These are phyloP conservation scores for Myotis yumanensis DNA, from an alignment of 2,113 vertebrate species.

Conservation along the genomic window DNA sequence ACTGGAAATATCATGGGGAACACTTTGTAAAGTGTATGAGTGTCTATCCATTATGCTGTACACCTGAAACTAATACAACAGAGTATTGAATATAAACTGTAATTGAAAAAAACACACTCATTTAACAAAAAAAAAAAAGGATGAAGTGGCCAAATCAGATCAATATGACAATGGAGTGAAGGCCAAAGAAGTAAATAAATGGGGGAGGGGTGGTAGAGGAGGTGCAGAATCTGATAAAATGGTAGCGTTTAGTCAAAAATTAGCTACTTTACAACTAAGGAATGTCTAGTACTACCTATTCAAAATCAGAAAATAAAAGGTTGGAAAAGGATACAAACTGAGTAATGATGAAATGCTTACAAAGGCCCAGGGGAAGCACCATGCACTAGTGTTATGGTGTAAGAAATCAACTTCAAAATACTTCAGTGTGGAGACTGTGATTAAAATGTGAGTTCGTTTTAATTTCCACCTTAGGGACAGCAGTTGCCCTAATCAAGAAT, in stretches of 20 bases:
- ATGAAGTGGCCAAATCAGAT: background rate
- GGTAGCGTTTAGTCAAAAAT: background rate
- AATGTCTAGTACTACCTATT: background rate
- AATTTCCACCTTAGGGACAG: background rate
- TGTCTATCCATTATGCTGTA: background rate
- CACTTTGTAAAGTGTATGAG: too few relatives aligned
- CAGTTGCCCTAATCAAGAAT: background rate
- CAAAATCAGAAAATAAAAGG: slow-evolving; percentile 12
- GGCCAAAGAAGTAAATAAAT: background rate
- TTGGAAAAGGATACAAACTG: background rate
- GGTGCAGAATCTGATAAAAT: background rate
- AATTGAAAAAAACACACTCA: background rate
- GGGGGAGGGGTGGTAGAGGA: accelerated
- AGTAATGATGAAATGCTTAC: background rate
- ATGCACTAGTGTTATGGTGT: background rate
- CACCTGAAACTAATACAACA: background rate
- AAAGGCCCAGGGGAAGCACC: background rate
- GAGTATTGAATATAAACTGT: background rate
- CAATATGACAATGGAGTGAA: background rate
- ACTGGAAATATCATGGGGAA: background rate
- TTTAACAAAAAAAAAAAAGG: background rate
- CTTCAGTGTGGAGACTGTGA: background rate
- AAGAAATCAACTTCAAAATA: background rate
- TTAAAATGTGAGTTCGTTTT: background rate
- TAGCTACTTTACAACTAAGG: background rate